Percentiles rank a stretch among this genome's conserved stretches.
Evolutionary conservation across 2,888 invertebrate genomes (phyloP).

Genomic region (Heliconius hortense): DNA sequence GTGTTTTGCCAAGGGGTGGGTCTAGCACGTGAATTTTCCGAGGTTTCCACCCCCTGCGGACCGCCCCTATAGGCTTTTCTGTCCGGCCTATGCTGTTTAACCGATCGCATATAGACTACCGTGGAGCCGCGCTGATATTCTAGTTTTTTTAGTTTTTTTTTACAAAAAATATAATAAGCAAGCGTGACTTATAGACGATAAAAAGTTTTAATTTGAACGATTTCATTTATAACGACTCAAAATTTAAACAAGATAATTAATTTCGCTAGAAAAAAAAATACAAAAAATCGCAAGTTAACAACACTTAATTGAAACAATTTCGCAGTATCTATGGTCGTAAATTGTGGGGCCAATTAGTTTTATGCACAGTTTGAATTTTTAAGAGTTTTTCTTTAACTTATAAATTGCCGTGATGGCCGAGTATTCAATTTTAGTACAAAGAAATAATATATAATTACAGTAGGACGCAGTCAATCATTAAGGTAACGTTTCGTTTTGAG

Average conservation of each 20-base stretch:
- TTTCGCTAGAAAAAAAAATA: slow-evolving; percentile 19
- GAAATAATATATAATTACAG: slow-evolving; percentile 38
- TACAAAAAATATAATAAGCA: slow-evolving; percentile 19
- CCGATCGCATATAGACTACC: slow-evolving; percentile 67
- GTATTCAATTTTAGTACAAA: slow-evolving; percentile 33
- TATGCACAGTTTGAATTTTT: slow-evolving; percentile 35
- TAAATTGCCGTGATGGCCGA: slow-evolving; percentile 32
- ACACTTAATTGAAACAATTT: slow-evolving; percentile 40
- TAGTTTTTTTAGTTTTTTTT: slow-evolving; percentile 39
- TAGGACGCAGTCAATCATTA: slow-evolving; percentile 40
- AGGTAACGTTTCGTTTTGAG: slow-evolving; percentile 42
- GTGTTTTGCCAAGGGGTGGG: slow-evolving; percentile 75
- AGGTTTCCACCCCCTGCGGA: slow-evolving; percentile 81
- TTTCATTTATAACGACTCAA: slow-evolving; percentile 23
- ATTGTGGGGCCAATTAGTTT: slow-evolving; percentile 39
- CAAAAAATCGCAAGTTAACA: slow-evolving; percentile 31
- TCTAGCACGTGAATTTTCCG: slow-evolving; percentile 80
- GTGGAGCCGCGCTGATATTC: slow-evolving; percentile 58
- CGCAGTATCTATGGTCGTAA: slow-evolving; percentile 38
- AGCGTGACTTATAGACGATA: slow-evolving; percentile 19
- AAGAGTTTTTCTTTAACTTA: slow-evolving; percentile 32
- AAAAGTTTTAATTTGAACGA: slow-evolving; percentile 24
- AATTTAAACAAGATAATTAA: slow-evolving; percentile 28
- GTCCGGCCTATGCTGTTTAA: slow-evolving; percentile 82
- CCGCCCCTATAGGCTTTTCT: slow-evolving; percentile 83